Base-by-base conservation (phyloP, 2,113 vertebrate species). In the Trematomus loennbergii region DNA sequence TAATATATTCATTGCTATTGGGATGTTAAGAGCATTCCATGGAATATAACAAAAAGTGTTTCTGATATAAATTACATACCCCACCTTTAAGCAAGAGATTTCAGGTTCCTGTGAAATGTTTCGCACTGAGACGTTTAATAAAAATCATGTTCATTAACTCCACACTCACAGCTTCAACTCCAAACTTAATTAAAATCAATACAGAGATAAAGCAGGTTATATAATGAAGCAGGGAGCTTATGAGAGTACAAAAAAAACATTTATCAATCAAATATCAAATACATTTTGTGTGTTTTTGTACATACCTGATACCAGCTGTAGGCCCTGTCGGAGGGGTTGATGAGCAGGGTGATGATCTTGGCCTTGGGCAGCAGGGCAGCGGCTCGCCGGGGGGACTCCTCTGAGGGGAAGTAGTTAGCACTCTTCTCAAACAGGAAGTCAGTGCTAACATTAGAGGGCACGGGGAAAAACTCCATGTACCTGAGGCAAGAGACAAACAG, bases 341-440 rank as follows among this genome's bases (percentile, higher is more conserved):
- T 98, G 72, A 99, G 97, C 86, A 98, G 97, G 67, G 97, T 98
- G 91, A 99, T 97, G 92, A 99, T 96, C 93, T 98, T 99, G 89
- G 97, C 96, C 90, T 98, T 98, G 68, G 98, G 97, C 58, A 99
- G 92, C 72, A 99, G 95, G 70, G 97, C 96, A 64, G 96, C 96
- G 3, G 95, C 96, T 88, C 97, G 94, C 65, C 87, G 96, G 16
- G 98, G 97, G 22, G 97, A 96, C 63, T 98, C 98, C 91, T 99
- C 97, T 12, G 97, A 98, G 45, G 98, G 97, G 89, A 99, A 98
- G 90, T 99, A 99, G 93, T 97, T 97, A 66, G 97, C 97, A 62
- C 97, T 99, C 90, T 99, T 99, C 93, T 99, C 98, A 94, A 99
- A 99, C 73, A 99, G 95, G 88, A 99, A 96, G 91, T 99, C 97